Evolutionary conservation across 2,113 vertebrate genomes (phyloP).

Genomic region (Okapia johnstoni): DNA sequence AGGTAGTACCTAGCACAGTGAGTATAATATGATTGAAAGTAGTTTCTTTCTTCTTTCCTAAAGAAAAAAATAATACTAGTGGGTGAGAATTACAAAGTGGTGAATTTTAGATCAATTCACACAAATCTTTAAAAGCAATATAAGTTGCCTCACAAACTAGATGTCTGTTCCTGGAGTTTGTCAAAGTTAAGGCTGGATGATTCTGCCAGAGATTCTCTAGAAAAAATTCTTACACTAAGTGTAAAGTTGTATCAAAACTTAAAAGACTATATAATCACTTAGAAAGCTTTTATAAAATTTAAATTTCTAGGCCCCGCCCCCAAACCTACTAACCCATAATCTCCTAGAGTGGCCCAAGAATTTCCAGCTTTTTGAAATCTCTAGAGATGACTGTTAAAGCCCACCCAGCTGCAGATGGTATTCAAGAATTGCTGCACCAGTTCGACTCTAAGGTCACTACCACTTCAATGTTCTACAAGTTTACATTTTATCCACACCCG

Average conservation of each 20-base stretch:
- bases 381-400: neutral
- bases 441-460: neutral
- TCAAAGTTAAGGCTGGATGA: constrained; percentile 19
- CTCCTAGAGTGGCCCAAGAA: neutral
- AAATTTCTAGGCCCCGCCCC: neutral
- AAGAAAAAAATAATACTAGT: neutral
- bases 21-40: neutral
- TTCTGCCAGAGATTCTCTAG: neutral
- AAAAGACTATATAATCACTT: neutral
- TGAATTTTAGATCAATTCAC: neutral
- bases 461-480: neutral
- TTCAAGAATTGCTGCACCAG: neutral
- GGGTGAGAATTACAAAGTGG: neutral
- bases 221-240: neutral
- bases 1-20: neutral
- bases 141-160: neutral
- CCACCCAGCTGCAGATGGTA: neutral
- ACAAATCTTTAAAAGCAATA: constrained; percentile 34
- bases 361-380: neutral
- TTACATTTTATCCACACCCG: neutral
- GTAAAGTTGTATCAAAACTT: constrained; percentile 3
- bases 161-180: neutral
- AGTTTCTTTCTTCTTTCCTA: constrained; percentile 23
- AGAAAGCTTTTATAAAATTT: constrained; percentile 9
- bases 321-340: neutral